Percentiles rank a stretch among this genome's conserved stretches.
phyloP scores from a whole-genome alignment of 2,113 vertebrate genomes.

The Melanocharis versteri region DNA sequence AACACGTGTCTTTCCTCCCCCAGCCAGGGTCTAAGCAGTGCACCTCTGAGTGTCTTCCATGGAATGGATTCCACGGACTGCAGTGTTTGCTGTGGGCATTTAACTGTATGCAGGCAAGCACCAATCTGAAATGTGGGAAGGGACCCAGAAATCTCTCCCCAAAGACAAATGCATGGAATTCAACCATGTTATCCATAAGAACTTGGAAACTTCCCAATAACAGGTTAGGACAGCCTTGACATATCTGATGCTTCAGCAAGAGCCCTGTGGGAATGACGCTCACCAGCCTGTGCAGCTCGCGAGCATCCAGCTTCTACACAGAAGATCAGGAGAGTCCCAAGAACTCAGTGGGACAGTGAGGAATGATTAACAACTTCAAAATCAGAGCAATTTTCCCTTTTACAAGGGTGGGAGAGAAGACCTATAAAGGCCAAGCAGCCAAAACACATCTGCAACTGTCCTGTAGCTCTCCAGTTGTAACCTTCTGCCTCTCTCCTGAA shows the following conservation, averaged over 20 bases:
- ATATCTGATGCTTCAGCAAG: slow-evolving; percentile 38
- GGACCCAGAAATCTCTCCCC: background rate
- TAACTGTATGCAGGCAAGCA: background rate
- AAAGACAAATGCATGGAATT: background rate
- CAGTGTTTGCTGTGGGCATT: background rate
- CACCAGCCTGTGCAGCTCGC: background rate
- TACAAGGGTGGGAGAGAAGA: background rate
- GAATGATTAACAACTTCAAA: background rate
- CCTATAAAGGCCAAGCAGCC: background rate
- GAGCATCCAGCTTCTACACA: background rate
- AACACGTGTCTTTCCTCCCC: background rate
- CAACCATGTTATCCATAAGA: background rate
- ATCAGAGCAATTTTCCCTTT: background rate
- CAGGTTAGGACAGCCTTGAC: slow-evolving; percentile 38
- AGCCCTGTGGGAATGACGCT: slow-evolving; percentile 19
- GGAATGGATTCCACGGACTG: background rate
- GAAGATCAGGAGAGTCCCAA: background rate
- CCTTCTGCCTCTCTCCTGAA: background rate
- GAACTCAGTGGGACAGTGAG: background rate
- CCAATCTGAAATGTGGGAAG: background rate
- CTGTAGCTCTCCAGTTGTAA: background rate
- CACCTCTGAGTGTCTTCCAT: background rate
- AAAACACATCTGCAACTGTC: background rate
- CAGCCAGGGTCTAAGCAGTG: background rate
- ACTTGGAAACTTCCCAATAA: slow-evolving; percentile 2